phyloP scores from a whole-genome alignment of 2,113 vertebrate genomes.

The Dicaeum eximium region DNA sequence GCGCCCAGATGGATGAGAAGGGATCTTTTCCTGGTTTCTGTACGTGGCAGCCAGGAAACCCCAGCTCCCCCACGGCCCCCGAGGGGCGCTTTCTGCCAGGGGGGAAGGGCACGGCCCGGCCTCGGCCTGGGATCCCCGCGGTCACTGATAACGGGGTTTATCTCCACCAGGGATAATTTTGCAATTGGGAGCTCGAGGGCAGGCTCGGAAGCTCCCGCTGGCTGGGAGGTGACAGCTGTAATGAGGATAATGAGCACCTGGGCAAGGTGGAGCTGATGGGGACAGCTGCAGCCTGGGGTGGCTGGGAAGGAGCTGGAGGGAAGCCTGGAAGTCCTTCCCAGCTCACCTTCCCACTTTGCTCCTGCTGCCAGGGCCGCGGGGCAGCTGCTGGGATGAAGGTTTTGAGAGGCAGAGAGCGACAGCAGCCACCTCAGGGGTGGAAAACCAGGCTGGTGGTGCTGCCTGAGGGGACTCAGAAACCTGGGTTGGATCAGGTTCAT shows the following conservation, averaged over 20 bases:
- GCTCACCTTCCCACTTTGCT: neutral
- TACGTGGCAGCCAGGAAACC: accelerated
- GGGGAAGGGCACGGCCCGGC: neutral
- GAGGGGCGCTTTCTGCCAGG: accelerated
- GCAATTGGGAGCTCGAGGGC: neutral
- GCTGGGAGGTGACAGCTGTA: neutral
- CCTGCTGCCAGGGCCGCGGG: accelerated
- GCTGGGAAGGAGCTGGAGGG: neutral
- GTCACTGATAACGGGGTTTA: neutral
- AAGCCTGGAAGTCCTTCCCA: neutral
- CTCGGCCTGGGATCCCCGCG: accelerated
- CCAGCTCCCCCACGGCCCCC: neutral
- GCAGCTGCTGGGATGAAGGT: neutral
- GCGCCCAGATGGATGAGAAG: accelerated
- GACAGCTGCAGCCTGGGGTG: neutral
- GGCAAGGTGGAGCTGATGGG: accelerated
- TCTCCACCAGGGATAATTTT: neutral
- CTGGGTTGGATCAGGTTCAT: accelerated
- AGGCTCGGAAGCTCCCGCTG: neutral
- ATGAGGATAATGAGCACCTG: neutral
- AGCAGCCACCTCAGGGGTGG: neutral
- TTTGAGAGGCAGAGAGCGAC: neutral
- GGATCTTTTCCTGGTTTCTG: accelerated
- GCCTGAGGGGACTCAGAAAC: neutral
- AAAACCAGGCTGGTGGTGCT: neutral